Base-by-base conservation (phyloP, 2,888 invertebrate species). In the Erebia palarica region DNA sequence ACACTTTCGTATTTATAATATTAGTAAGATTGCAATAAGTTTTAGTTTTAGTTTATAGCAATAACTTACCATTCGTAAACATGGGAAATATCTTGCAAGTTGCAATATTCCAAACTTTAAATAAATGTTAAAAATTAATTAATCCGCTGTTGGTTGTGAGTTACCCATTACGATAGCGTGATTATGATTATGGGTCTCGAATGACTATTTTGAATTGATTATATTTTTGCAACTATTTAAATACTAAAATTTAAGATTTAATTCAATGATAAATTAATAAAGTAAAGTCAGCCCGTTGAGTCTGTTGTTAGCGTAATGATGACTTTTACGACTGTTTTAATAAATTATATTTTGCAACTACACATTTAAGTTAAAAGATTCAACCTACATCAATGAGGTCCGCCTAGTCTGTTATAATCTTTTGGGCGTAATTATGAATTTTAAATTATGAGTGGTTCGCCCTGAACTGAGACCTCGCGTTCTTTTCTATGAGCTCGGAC, bases 81-180 rank as follows among this genome's bases (percentile, higher is more conserved):
- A 68, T 60, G 51, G n/a, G 59, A 3, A 68, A 51, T 49, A 59
- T 66, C 57, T 21, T 21, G 21, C 21, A 21, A 21, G 21, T 66
- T 49, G 71, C 55, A 65, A 72, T 61, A 69, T 61, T 66, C 36
- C 36, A 47, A 59, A 47, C 58, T 21, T 57, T 65, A 72, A 21
- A 42, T 60, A 42, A 21, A 13, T 57, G 16, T 2, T n/a, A 3
- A 16, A 2, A 21, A 21, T 55, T 18, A 55, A 59, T 60, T n/a
- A n/a, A n/a, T 60, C 11, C 36, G 59, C 42, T 58, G 58, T 53
- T 2, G 49, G 11, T 49, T 49, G 11, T 3, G 21, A 21, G 21
- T 21, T 16, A 55, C 21, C 55, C 13, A 18, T 18, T 57, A 3
- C 16, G 53, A 7, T 16, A 21, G 21, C 21, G 21, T 21, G 16